phyloP scores from a whole-genome alignment of 2,888 invertebrate species.

The Philereme vetulata region DNA sequence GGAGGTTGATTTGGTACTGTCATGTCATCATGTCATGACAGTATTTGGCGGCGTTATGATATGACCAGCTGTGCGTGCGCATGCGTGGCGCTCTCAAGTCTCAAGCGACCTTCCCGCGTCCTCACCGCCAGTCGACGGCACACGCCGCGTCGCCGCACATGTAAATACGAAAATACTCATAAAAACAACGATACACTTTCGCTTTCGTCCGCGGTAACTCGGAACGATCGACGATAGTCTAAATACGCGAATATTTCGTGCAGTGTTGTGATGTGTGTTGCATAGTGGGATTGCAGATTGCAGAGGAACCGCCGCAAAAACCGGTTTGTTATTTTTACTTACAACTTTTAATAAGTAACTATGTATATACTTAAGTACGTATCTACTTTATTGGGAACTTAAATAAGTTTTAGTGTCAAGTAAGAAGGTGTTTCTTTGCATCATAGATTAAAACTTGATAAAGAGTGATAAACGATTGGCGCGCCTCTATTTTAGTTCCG shows the following conservation, averaged over 20 bases:
- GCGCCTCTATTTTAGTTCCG: slow-evolving; percentile 25
- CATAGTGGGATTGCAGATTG: slow-evolving; percentile 42
- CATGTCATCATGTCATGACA: slow-evolving; percentile 44
- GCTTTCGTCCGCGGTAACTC: slow-evolving; percentile 50
- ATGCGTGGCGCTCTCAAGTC: slow-evolving; percentile 62
- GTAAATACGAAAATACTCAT: slow-evolving; percentile 53
- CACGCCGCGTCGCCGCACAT: slow-evolving; percentile 72
- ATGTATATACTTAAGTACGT: too few species aligned
- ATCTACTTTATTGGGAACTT: too few species aligned
- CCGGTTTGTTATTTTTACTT: slow-evolving; percentile 50
- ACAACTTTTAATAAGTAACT: too few species aligned
- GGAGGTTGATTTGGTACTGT: slow-evolving; percentile 57
- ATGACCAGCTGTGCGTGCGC: slow-evolving; percentile 61
- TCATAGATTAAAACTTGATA: background rate
- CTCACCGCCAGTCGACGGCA: slow-evolving; percentile 70
- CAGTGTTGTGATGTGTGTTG: slow-evolving; percentile 55
- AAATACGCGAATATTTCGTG: slow-evolving; percentile 38
- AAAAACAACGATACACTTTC: slow-evolving; percentile 57
- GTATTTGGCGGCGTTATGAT: slow-evolving; percentile 49
- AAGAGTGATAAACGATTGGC: background rate
- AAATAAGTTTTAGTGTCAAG: too few species aligned
- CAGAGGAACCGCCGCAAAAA: slow-evolving; percentile 38
- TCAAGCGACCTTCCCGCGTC: slow-evolving; percentile 75
- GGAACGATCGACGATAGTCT: slow-evolving; percentile 26
- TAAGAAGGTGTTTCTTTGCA: too few species aligned